Evolutionary conservation across 2,888 invertebrate genomes (phyloP), one percentile per base, ranked within the genome.

Genomic region (Zootermopsis nevadensis): DNA sequence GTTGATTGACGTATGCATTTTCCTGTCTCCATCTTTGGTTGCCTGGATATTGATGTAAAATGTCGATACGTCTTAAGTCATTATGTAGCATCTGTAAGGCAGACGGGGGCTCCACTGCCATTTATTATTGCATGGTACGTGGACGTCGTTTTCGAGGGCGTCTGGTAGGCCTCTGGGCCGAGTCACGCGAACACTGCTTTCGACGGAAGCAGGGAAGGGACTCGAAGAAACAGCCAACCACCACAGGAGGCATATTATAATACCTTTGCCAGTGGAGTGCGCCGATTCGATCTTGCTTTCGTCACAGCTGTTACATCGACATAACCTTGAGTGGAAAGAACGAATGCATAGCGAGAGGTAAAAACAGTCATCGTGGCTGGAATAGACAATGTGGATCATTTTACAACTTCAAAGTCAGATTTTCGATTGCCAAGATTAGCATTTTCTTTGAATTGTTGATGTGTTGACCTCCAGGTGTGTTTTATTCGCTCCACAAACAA

Each of bases 41-140:
- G n/a, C 27, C 6, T 27, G 60, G 60, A 33, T 69, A 69, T 69
- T 31, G 33, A 69, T 15, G 69, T 69, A 22, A 69, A 69, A 69
- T 69, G 12, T 69, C 69, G 33, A 69, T 69, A 31, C 33, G 69
- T 69, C 69, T 69, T 69, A 15, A 69, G 69, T 60, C 60, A 60
- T 60, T 60, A 60, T 27, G 60, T 60, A 60, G 27, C 60, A 60
- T n/a, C 60, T 60, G 69, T 10, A 33, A 33, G 33, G 33, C 19
- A 15, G 33, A 2, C 30, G 2, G 69, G 33, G 33, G 69, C 69
- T 33, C 69, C 19, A 69, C 31, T 69, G 69, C 69, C 69, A 15
- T 2, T 30, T 69, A 2, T 69, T 24, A 15, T 69, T 31, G 33
- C 33, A 33, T 69, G 69, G 69, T 33, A 69, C 33, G 31, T 69